Percentiles rank a stretch among this genome's conserved stretches.
These are phyloP conservation scores for Drosophila nebulosa DNA, from an alignment of 1,140 invertebrate species.

Conservation along the genomic window DNA sequence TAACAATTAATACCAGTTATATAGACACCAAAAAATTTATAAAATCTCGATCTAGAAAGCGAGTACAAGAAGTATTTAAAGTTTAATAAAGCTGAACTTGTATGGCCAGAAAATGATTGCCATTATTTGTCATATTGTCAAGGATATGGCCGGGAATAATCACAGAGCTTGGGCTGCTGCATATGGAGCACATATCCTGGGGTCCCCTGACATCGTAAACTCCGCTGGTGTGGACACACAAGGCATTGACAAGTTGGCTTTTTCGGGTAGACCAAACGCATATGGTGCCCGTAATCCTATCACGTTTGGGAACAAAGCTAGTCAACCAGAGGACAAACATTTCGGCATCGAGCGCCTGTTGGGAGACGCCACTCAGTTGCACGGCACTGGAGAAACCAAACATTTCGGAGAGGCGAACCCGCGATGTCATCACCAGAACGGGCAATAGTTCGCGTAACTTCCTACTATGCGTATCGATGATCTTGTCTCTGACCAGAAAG, in stretches of 20 bases:
- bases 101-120: constrained; percentile 42
- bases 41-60: neutral
- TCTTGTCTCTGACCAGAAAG: constrained; percentile 51
- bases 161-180: constrained; percentile 25
- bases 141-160: constrained; percentile 29
- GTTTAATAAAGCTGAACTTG: constrained; percentile 45
- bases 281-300: constrained; percentile 29
- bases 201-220: constrained; percentile 45
- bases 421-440: constrained; percentile 55
- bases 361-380: rapidly evolving
- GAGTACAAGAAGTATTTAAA: neutral
- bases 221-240: constrained; percentile 34
- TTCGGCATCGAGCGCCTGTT: neutral
- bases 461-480: constrained; percentile 20
- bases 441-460: constrained; percentile 46
- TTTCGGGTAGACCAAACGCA: constrained; percentile 41
- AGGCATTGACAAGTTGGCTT: neutral
- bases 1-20: too few species aligned
- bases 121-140: constrained; percentile 30
- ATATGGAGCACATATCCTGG: constrained; percentile 27
- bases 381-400: neutral
- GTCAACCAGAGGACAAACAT: constrained; percentile 57
- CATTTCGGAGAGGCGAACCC: constrained; percentile 20
- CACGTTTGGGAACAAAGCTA: constrained; percentile 24
- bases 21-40: too few species aligned